These are phyloP conservation scores for Parauchenoglanis punctatus DNA, from an alignment of 2,797 vertebrate species.

Conservation along the genomic window DNA sequence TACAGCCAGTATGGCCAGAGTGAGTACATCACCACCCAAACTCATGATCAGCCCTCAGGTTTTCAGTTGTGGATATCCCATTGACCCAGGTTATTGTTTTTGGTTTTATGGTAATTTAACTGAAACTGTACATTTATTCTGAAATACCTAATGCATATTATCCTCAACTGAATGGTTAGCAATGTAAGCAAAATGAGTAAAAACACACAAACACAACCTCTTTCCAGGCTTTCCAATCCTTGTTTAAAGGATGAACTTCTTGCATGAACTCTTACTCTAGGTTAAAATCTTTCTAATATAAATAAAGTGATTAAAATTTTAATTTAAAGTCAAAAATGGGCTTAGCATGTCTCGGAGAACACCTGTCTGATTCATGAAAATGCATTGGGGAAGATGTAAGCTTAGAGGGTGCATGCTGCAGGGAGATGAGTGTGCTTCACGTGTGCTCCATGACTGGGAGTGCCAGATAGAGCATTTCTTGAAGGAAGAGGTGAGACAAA, in stretches of 20 bases:
- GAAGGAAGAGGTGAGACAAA: constrained; percentile 63
- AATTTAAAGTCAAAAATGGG: constrained; percentile 44
- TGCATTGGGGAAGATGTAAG: constrained; percentile 63
- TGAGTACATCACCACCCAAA: constrained; percentile 73
- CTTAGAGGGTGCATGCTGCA: constrained; percentile 65
- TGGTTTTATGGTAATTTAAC: not conserved
- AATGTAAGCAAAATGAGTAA: not conserved
- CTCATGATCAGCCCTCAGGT: not conserved
- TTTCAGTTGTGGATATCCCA: not conserved
- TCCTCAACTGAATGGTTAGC: not conserved
- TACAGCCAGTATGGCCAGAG: constrained; percentile 95
- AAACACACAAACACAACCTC: not conserved
- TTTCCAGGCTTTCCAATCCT: not conserved
- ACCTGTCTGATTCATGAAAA: constrained; percentile 67
- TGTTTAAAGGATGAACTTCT: not conserved
- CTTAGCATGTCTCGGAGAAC: constrained; percentile 60
- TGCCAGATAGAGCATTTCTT: constrained; percentile 63
- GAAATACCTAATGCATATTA: not conserved
- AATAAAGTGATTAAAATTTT: not conserved
- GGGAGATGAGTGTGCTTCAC: constrained; percentile 36
- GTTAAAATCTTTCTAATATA: constrained; percentile 1
- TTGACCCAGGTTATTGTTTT: not conserved
- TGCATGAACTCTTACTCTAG: not conserved
- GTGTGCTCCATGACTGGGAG: constrained; percentile 36
- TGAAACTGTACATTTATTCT: not conserved